phyloP scores from a whole-genome alignment of 2,888 invertebrate genomes.

The Julus scandinavius region DNA sequence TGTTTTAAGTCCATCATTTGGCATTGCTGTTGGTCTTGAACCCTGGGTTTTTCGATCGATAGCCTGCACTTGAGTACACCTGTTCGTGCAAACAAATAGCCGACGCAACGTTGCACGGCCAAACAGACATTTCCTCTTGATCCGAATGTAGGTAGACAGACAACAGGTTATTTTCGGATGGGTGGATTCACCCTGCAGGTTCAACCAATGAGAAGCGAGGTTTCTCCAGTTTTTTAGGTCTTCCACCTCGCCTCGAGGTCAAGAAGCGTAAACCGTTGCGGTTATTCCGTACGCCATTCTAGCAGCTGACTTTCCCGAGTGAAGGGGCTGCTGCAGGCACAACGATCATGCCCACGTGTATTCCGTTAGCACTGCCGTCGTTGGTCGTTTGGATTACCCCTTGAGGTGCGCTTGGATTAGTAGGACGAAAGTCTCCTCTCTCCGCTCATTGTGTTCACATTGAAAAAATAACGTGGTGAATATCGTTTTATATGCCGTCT shows the following conservation, averaged over 20 bases:
- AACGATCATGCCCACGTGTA: neutral
- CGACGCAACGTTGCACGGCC: neutral
- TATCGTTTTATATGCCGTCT: constrained; percentile 53
- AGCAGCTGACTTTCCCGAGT: neutral
- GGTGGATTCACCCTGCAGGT: neutral
- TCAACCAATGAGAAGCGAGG: neutral
- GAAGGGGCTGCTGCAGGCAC: neutral
- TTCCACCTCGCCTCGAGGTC: constrained; percentile 43
- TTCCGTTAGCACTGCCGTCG: neutral
- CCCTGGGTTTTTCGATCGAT: neutral
- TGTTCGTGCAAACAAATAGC: neutral
- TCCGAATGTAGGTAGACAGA: constrained; percentile 10
- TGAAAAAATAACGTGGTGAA: neutral
- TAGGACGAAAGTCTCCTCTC: neutral
- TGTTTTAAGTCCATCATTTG: too few species aligned
- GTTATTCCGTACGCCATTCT: neutral
- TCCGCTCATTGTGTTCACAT: neutral
- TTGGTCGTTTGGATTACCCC: constrained; percentile 8
- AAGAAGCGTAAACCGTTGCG: constrained; percentile 33
- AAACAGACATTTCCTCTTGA: neutral
- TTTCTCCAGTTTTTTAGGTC: neutral
- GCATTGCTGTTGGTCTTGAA: neutral
- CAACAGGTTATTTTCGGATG: neutral
- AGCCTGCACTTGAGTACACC: neutral
- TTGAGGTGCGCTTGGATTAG: neutral